These are phyloP conservation scores for Drosophila parthenogenetica DNA, from an alignment of 2,888 invertebrate genomes.

Conservation along the genomic window DNA sequence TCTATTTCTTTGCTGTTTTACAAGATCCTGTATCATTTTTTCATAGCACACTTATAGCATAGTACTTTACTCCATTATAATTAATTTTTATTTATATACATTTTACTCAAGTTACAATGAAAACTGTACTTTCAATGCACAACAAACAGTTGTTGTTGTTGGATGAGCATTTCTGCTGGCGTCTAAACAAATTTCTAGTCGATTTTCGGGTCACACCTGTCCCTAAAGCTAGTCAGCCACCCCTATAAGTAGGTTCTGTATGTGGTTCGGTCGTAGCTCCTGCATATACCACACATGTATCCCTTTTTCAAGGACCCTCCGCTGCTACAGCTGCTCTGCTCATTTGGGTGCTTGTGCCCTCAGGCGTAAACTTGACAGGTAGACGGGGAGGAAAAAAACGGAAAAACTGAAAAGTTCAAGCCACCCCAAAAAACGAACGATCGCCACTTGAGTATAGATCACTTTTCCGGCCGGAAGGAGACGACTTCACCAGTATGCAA, in stretches of 20 bases:
- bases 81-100: too few species aligned
- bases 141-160: slow-evolving; percentile 19
- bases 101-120: too few species aligned
- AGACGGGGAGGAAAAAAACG: slow-evolving; percentile 27
- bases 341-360: slow-evolving; percentile 59
- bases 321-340: slow-evolving; percentile 59
- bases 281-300: slow-evolving; percentile 31
- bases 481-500: slow-evolving; percentile 53
- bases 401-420: slow-evolving; percentile 55
- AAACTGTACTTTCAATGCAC: slow-evolving; percentile 55
- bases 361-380: slow-evolving; percentile 79
- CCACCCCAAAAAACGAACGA: slow-evolving; percentile 49
- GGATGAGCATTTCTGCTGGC: slow-evolving; percentile 53
- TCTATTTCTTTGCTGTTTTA: too few species aligned
- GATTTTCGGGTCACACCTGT: slow-evolving; percentile 59
- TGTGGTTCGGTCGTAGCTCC: slow-evolving; percentile 13
- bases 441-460: slow-evolving; percentile 61
- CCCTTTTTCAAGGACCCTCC: slow-evolving; percentile 64
- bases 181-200: slow-evolving; percentile 62
- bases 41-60: too few species aligned
- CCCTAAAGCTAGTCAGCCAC: slow-evolving; percentile 64
- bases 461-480: slow-evolving; percentile 73
- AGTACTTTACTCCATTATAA: too few species aligned
- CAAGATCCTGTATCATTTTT: not conserved
- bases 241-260: slow-evolving; percentile 52